Conservation (phyloP, 2,888 invertebrate genomes). For the Pyrrhopygopsis socrates region DNA sequence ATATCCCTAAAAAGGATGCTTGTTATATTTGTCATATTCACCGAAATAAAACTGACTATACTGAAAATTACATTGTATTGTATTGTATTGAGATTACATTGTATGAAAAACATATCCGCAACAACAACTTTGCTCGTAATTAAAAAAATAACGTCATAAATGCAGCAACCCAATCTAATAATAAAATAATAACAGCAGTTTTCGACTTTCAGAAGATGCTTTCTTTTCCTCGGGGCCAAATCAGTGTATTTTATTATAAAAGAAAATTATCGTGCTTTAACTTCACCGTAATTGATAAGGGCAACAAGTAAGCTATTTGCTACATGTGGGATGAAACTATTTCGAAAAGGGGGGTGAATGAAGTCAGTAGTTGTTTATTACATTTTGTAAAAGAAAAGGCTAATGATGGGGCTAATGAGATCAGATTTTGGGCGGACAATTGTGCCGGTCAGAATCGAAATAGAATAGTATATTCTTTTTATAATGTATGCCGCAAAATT, state of each 20-base stretch:
- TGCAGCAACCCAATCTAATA: too few relatives aligned
- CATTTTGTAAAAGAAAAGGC: constrained; percentile 35
- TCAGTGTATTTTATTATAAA: too few relatives aligned
- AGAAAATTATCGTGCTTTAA: too few relatives aligned
- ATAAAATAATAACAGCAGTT: too few relatives aligned
- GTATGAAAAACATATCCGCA: constrained; percentile 32
- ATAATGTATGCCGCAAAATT: background rate
- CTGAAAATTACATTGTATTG: too few relatives aligned
- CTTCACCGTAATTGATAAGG: too few relatives aligned
- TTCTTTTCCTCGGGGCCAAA: too few relatives aligned
- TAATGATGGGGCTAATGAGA: constrained; percentile 44
- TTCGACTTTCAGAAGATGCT: too few relatives aligned
- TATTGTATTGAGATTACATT: constrained; percentile 39
- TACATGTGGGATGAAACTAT: constrained; percentile 50
- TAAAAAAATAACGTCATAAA: constrained; percentile 67
- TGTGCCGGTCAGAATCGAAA: constrained; percentile 66
- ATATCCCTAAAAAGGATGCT: constrained; percentile 73
- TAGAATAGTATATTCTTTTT: constrained; percentile 41
- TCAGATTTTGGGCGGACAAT: constrained; percentile 58
- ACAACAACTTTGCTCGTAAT: constrained; percentile 47
- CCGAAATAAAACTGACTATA: constrained; percentile 33
- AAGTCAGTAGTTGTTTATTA: constrained; percentile 53
- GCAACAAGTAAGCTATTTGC: constrained; percentile 59
- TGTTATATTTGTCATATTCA: constrained; percentile 63
- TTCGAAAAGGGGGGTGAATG: constrained; percentile 51